phyloP scores from a whole-genome alignment of 2,888 invertebrate species.

The Xestia rhomboidea region DNA sequence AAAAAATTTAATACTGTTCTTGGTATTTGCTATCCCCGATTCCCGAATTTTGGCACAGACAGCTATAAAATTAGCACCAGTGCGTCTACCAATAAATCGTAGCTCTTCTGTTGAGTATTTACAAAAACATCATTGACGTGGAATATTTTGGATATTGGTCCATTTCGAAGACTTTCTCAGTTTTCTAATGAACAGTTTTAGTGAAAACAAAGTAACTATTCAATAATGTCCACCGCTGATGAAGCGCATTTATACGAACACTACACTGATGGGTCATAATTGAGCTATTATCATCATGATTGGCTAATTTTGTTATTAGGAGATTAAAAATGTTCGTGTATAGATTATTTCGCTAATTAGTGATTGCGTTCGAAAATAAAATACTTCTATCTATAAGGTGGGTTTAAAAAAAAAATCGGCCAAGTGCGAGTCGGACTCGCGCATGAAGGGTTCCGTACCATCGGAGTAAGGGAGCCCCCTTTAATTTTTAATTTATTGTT shows the following conservation, averaged over 20 bases:
- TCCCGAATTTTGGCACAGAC: conserved; percentile 38
- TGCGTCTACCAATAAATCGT: conserved; percentile 17
- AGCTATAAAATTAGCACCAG: conserved; percentile 43
- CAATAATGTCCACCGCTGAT: background rate
- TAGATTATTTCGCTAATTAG: background rate
- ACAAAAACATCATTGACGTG: conserved; percentile 6
- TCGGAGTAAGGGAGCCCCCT: too few relatives aligned
- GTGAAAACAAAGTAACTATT: background rate
- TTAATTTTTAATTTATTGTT: too few relatives aligned
- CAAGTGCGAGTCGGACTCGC: too few relatives aligned
- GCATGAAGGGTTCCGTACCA: too few relatives aligned
- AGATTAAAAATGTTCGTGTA: background rate
- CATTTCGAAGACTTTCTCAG: background rate
- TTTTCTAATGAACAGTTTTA: background rate
- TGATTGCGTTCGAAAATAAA: background rate
- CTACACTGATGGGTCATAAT: background rate
- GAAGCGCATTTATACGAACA: background rate
- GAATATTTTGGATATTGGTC: background rate
- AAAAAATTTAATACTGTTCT: conserved; percentile 32
- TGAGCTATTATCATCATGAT: background rate
- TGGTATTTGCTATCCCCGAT: conserved; percentile 36
- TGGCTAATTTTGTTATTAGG: conserved; percentile 1
- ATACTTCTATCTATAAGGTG: background rate
- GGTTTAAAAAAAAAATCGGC: too few relatives aligned
- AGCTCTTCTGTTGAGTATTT: conserved; percentile 13